Evolutionary conservation across 2,797 vertebrate species (phyloP).

Genomic region (Rhinophrynus dorsalis): DNA sequence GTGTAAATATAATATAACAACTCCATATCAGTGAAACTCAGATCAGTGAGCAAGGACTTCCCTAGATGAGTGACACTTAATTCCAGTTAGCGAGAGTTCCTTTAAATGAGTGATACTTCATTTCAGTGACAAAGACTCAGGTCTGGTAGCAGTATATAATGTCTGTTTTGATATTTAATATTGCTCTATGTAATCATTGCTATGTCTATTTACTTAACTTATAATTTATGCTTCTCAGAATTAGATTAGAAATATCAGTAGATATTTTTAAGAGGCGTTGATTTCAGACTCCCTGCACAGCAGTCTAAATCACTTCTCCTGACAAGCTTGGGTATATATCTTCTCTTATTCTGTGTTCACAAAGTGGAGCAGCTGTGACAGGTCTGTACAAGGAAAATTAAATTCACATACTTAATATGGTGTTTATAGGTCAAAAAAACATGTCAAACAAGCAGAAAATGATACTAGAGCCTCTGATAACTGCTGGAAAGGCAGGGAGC

Average conservation of each 20-base stretch:
- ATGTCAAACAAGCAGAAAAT: constrained; percentile 44
- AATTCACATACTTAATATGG: constrained; percentile 42
- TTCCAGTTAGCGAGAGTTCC: too few relatives aligned
- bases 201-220: constrained; percentile 3
- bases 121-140: too few relatives aligned
- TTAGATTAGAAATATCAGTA: constrained; percentile 12
- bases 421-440: constrained; percentile 46
- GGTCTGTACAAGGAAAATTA: constrained; percentile 34
- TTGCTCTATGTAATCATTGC: not conserved
- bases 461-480: constrained; percentile 15
- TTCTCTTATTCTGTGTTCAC: not conserved
- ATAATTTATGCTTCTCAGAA: constrained; percentile 12
- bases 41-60: too few relatives aligned
- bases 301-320: constrained; percentile 17
- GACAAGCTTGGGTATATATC: constrained; percentile 13
- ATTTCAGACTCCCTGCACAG: constrained; percentile 1
- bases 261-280: constrained; percentile 4
- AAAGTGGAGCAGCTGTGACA: constrained; percentile 16
- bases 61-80: too few relatives aligned
- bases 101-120: too few relatives aligned
- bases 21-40: too few relatives aligned
- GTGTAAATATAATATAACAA: too few relatives aligned
- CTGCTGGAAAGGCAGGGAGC: constrained; percentile 24
- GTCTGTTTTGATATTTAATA: not conserved
- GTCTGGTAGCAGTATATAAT: too few relatives aligned